Conservation (phyloP, 2,888 invertebrate species). For the Shargacucullia verbasci region DNA sequence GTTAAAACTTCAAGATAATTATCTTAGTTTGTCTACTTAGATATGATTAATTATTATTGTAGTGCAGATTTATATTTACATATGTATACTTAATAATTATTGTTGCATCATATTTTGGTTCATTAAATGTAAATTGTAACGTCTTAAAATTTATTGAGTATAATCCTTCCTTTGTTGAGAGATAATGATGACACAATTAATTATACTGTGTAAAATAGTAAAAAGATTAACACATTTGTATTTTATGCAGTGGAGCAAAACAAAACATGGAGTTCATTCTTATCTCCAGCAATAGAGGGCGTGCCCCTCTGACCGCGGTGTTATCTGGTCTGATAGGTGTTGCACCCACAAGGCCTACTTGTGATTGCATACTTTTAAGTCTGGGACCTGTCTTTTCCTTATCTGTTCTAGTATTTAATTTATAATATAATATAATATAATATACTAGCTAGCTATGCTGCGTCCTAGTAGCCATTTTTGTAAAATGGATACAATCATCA, state of each 20-base stretch:
- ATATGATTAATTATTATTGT: too few relatives aligned
- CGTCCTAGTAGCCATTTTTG: too few relatives aligned
- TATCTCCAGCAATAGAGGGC: not conserved
- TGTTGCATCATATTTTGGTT: not conserved
- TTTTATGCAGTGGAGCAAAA: not conserved
- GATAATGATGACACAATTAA: not conserved
- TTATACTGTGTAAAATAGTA: not conserved
- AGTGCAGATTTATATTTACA: too few relatives aligned
- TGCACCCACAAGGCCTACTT: constrained; percentile 1
- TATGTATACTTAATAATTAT: not conserved
- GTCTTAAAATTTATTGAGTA: not conserved
- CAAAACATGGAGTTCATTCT: not conserved
- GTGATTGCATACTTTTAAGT: not conserved
- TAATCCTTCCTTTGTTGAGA: not conserved
- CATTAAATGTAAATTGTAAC: too few relatives aligned
- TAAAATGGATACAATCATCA: too few relatives aligned
- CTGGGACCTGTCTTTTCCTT: too few relatives aligned
- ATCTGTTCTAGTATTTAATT: too few relatives aligned
- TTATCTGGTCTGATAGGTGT: not conserved
- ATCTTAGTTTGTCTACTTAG: too few relatives aligned
- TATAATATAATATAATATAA: too few relatives aligned
- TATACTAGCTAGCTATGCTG: too few relatives aligned
- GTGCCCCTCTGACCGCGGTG: not conserved
- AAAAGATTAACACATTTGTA: not conserved
- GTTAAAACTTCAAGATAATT: too few relatives aligned